phyloP scores from a whole-genome alignment of 2,797 vertebrate genomes.

The Ciconia nigra region DNA sequence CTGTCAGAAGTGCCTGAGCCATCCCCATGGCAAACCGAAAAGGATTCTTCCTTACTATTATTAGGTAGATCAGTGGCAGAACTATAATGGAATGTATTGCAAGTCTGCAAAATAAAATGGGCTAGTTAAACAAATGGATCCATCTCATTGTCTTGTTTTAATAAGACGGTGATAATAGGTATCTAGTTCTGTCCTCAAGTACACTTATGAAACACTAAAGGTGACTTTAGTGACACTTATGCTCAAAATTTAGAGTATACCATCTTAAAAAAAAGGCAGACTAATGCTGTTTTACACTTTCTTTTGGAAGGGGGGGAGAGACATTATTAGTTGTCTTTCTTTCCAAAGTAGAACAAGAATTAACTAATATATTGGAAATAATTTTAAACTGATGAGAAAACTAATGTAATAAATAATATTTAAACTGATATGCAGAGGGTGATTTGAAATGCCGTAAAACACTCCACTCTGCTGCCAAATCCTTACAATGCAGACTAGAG shows the following conservation, averaged over 20 bases:
- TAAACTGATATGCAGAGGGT: not conserved
- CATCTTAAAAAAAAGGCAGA: not conserved
- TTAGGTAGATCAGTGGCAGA: conserved; percentile 90
- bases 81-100: conserved; percentile 88
- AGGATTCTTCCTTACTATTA: conserved; percentile 93
- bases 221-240: not conserved
- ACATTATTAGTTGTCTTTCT: not conserved
- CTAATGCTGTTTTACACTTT: not conserved
- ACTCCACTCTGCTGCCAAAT: not conserved
- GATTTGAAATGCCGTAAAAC: not conserved
- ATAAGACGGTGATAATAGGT: not conserved
- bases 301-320: not conserved
- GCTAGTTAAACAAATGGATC: not conserved
- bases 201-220: not conserved
- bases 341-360: not conserved
- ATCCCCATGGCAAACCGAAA: conserved; percentile 91
- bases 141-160: not conserved
- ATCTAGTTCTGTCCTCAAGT: not conserved
- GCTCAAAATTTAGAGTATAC: not conserved
- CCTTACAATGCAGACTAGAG: not conserved
- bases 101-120: conserved; percentile 77
- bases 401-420: not conserved
- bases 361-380: not conserved
- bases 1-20: conserved; percentile 94
- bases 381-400: not conserved